Percentiles rank a stretch among this genome's conserved stretches.
Evolutionary conservation across 2,113 vertebrate species (phyloP).

Genomic region (Corythoichthys haematopterus): DNA sequence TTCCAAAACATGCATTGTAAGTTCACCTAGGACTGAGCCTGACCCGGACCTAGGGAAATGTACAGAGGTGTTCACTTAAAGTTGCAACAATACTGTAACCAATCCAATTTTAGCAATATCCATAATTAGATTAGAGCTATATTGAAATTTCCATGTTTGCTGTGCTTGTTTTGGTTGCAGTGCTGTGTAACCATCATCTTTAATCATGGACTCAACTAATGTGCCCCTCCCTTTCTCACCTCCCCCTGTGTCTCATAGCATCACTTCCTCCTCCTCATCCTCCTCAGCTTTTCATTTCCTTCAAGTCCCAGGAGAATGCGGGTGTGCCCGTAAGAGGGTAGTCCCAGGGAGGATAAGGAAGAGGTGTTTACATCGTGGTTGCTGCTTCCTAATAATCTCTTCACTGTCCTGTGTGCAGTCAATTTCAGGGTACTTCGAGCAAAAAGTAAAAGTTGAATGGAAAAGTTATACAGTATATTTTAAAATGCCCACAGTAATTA

Average conservation of each 20-base stretch:
- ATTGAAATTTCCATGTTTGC: conserved; percentile 25
- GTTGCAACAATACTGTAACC: conserved; percentile 1
- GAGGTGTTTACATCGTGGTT: conserved; percentile 71
- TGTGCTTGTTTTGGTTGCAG: conserved; percentile 61
- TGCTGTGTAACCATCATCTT: conserved; percentile 41
- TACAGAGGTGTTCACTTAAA: conserved; percentile 10
- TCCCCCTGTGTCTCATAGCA: conserved; percentile 49
- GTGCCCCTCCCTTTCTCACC: conserved; percentile 56
- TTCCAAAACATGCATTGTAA: not conserved
- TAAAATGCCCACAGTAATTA: too few species aligned
- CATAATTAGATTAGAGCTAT: conserved; percentile 61
- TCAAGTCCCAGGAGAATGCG: conserved; percentile 49
- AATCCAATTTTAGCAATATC: conserved; percentile 29
- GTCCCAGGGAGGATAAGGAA: conserved; percentile 52
- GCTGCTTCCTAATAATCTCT: conserved; percentile 65
- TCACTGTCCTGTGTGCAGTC: conserved; percentile 13
- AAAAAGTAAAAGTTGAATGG: too few species aligned
- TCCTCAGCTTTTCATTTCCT: conserved; percentile 67
- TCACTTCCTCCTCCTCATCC: conserved; percentile 46
- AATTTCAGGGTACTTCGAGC: not conserved
- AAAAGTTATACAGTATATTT: too few species aligned
- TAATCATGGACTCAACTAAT: conserved; percentile 48
- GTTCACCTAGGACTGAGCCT: conserved; percentile 16
- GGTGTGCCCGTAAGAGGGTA: conserved; percentile 52
- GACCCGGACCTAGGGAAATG: conserved; percentile 18